phyloP scores from a whole-genome alignment of 1,140 invertebrate genomes.

The Lepidurus arcticus region DNA sequence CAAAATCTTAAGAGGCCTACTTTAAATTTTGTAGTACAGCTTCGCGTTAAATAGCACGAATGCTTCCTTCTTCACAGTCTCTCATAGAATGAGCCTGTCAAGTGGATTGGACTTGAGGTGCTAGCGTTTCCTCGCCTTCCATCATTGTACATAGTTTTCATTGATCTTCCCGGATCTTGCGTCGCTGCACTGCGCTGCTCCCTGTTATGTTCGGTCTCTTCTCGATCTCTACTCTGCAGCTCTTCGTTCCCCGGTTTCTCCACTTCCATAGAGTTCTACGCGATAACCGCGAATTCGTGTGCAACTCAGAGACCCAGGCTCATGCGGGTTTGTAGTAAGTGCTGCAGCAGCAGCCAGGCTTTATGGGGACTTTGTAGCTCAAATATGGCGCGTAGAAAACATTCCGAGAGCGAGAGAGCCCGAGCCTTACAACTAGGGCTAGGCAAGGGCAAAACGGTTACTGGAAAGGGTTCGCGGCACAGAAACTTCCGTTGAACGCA shows the following conservation, averaged over 20 bases:
- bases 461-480: background rate
- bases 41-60: background rate
- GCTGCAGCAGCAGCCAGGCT: background rate
- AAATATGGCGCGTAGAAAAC: background rate
- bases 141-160: conserved; percentile 11
- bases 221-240: background rate
- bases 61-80: background rate
- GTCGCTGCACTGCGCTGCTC: conserved; percentile 5
- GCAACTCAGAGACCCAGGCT: background rate
- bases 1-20: background rate
- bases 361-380: conserved; percentile 11
- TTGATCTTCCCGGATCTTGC: conserved; percentile 2
- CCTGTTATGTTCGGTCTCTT: background rate
- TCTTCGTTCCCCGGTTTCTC: background rate
- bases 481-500: background rate
- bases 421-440: background rate
- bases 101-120: conserved; percentile 18
- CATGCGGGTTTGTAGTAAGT: background rate
- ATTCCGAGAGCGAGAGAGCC: background rate
- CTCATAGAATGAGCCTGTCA: conserved; percentile 1
- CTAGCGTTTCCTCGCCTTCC: conserved; percentile 11
- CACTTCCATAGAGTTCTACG: background rate
- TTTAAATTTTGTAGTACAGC: background rate
- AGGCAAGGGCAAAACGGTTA: background rate
- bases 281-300: background rate